A percentile compares a stretch with the other conserved stretches of the same genome.
Conservation (phyloP, 2,113 vertebrate genomes). For the Hiodon tergisus region DNA sequence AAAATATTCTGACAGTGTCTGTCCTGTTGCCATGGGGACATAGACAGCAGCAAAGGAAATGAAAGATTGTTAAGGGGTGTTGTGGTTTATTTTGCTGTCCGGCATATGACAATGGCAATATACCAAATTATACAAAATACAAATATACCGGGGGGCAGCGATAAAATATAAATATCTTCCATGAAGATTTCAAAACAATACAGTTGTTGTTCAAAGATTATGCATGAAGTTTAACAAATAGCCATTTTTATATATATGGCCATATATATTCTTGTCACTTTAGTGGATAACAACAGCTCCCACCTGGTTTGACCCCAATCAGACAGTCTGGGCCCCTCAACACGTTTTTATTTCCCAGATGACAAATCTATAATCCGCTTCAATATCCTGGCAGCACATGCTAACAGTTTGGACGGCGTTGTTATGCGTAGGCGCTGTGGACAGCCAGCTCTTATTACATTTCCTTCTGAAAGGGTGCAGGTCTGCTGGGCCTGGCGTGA, state of each 20-base stretch:
- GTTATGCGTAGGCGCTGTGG: slow-evolving; percentile 26
- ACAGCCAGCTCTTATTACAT: slow-evolving; percentile 25
- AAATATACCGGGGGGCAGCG: too few relatives aligned
- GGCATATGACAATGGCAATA: too few relatives aligned
- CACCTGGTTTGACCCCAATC: slow-evolving; percentile 64
- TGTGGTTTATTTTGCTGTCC: too few relatives aligned
- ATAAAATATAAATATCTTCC: too few relatives aligned
- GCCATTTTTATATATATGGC: slow-evolving; percentile 22
- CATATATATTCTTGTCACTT: slow-evolving; percentile 44
- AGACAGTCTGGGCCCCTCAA: slow-evolving; percentile 54
- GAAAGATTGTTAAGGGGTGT: not conserved
- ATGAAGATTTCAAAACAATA: too few relatives aligned
- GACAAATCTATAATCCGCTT: slow-evolving; percentile 63
- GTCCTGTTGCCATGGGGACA: not conserved
- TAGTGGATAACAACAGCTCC: slow-evolving; percentile 46
- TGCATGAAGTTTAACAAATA: too few relatives aligned
- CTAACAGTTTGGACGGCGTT: slow-evolving; percentile 22
- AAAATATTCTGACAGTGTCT: not conserved
- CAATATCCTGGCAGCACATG: slow-evolving; percentile 29
- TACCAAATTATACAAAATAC: too few relatives aligned
- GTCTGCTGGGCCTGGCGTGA: not conserved
- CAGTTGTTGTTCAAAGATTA: too few relatives aligned
- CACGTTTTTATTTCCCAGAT: slow-evolving; percentile 66
- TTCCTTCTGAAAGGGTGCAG: slow-evolving; percentile 31
- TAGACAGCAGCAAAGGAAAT: not conserved